phyloP scores from a whole-genome alignment of 2,113 vertebrate genomes.

The Pelodiscus sinensis region DNA sequence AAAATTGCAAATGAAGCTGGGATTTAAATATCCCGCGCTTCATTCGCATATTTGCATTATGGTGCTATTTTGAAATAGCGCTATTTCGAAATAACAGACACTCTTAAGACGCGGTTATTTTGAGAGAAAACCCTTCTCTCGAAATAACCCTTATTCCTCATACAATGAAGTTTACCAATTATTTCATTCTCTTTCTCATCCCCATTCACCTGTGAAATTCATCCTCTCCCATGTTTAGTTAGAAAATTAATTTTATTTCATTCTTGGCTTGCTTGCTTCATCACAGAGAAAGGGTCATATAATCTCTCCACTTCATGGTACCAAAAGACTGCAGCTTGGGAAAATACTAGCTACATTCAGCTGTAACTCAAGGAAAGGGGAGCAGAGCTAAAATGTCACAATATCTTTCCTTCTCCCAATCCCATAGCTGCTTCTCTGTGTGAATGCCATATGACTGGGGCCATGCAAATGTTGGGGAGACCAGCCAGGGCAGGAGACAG shows the following conservation, averaged over 20 bases:
- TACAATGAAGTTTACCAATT: background rate
- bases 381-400: background rate
- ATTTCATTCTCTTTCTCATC: slow-evolving; percentile 38
- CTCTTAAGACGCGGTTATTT: too few relatives aligned
- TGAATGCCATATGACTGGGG: background rate
- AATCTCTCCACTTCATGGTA: fast-evolving
- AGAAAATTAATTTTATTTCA: background rate
- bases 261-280: background rate
- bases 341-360: background rate
- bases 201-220: background rate
- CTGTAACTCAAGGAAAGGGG: fast-evolving
- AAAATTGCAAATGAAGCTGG: too few relatives aligned
- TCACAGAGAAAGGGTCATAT: background rate
- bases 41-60: too few relatives aligned
- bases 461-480: background rate
- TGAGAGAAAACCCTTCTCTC: too few relatives aligned
- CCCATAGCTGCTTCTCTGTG: background rate
- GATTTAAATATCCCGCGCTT: too few relatives aligned
- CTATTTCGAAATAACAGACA: too few relatives aligned
- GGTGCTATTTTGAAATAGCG: too few relatives aligned
- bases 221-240: background rate
- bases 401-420: background rate
- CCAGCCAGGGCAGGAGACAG: background rate
- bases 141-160: too few relatives aligned
- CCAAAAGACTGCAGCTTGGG: background rate